A percentile compares a stretch with the other conserved stretches of the same genome.
Conservation (phyloP, 2,113 vertebrate genomes). For the Notothenia coriiceps region DNA sequence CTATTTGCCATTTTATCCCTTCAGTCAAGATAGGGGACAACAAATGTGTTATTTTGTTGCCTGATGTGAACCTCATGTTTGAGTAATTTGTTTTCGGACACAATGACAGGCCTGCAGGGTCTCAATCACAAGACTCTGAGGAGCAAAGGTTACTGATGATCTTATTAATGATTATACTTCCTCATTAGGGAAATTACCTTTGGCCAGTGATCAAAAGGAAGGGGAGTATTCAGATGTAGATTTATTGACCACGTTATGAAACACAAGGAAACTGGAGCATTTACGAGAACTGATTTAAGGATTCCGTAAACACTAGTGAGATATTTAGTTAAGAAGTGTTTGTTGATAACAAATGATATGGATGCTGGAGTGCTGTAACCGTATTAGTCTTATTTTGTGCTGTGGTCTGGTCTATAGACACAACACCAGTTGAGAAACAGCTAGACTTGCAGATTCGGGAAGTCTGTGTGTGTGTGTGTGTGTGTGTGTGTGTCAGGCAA, state of each 20-base stretch:
- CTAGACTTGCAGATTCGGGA: constrained; percentile 55
- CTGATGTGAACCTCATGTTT: constrained; percentile 9
- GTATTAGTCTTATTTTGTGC: not conserved
- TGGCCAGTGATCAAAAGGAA: not conserved
- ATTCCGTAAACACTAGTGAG: not conserved
- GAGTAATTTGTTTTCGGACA: constrained; percentile 20
- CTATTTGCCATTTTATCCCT: constrained; percentile 18
- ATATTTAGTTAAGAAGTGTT: not conserved
- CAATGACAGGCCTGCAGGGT: not conserved
- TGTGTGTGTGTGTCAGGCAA: constrained; percentile 60
- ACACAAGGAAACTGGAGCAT: constrained; percentile 1
- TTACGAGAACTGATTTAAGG: not conserved
- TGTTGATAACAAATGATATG: not conserved
- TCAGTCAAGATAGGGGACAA: not conserved
- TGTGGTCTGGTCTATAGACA: constrained; percentile 25
- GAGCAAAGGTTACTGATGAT: constrained; percentile 50
- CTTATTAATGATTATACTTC: constrained; percentile 44
- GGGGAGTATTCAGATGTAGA: not conserved
- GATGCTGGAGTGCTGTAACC: not conserved
- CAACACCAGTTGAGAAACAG: constrained; percentile 32
- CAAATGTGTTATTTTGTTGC: not conserved
- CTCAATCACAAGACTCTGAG: constrained; percentile 20
- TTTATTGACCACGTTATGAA: not conserved
- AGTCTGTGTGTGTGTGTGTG: constrained; percentile 36
- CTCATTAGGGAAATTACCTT: constrained; percentile 14